Conservation (phyloP, 2,888 invertebrate genomes). For the Chironomus riparius region DNA sequence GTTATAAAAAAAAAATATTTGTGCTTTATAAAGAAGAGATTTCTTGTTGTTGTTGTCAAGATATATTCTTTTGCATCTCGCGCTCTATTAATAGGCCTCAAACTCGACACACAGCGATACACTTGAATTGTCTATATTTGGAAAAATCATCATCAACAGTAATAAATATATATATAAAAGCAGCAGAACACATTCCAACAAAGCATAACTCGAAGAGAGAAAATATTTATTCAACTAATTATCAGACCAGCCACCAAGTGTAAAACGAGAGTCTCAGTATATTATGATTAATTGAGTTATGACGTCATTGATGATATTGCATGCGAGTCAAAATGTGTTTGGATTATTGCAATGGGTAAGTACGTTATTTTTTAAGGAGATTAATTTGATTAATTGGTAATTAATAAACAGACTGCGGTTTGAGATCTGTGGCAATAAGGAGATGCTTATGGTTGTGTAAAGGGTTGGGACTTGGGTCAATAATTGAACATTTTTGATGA, state of each 20-base stretch:
- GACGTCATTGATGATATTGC: neutral
- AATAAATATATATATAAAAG: neutral
- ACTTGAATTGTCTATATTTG: conserved; percentile 5
- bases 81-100: conserved; percentile 18
- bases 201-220: neutral
- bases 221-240: neutral
- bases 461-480: too few species aligned
- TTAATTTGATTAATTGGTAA: neutral
- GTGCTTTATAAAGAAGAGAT: neutral
- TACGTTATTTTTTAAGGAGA: neutral
- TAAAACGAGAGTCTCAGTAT: neutral
- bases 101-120: neutral
- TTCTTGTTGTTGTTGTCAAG: neutral
- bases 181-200: conserved; percentile 11
- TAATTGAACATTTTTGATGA: too few species aligned
- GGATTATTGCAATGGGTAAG: conserved; percentile 14
- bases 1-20: neutral
- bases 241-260: neutral
- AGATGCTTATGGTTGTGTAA: too few species aligned
- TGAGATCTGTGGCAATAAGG: too few species aligned
- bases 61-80: neutral
- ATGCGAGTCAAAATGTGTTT: neutral
- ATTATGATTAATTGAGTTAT: conserved; percentile 10
- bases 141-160: neutral
- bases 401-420: too few species aligned